Percentiles rank a stretch among this genome's conserved stretches.
phyloP scores from a whole-genome alignment of 2,113 vertebrate species.

The Ptilonorhynchus violaceus region DNA sequence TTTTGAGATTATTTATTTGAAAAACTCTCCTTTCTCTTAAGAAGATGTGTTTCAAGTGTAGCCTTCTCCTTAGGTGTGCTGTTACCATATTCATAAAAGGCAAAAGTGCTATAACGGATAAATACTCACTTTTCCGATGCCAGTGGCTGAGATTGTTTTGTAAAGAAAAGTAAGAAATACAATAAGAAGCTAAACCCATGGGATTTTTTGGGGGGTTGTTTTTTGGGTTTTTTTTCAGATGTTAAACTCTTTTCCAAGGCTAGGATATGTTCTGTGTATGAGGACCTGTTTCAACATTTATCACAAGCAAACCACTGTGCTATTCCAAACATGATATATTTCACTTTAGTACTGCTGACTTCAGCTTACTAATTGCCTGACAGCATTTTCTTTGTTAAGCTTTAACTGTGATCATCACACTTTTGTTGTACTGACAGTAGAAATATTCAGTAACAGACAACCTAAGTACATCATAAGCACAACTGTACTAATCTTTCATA shows the following conservation, averaged over 20 bases:
- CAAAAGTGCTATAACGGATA: neutral
- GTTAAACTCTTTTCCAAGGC: neutral
- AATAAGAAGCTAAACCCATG: neutral
- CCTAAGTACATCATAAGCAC: constrained; percentile 71
- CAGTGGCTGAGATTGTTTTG: neutral
- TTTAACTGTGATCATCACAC: constrained; percentile 85
- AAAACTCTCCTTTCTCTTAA: neutral
- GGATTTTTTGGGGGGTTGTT: neutral
- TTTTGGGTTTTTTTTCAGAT: neutral
- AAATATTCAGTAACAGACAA: constrained; percentile 75
- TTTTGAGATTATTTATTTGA: neutral
- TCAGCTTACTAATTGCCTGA: constrained; percentile 88
- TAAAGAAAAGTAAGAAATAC: neutral
- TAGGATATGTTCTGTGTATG: neutral
- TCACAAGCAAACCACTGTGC: constrained; percentile 79
- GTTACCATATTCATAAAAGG: neutral
- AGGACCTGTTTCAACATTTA: constrained; percentile 63
- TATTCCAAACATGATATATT: constrained; percentile 87
- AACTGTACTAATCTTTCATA: constrained; percentile 62
- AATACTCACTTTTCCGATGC: neutral
- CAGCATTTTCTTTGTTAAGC: constrained; percentile 89
- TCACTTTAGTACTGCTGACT: constrained; percentile 86
- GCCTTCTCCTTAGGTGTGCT: neutral
- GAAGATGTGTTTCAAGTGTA: neutral
- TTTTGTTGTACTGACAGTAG: constrained; percentile 78